Percentiles rank a stretch among this genome's conserved stretches.
phyloP scores from a whole-genome alignment of 2,888 invertebrate genomes.

The Macrosiphum euphorbiae region DNA sequence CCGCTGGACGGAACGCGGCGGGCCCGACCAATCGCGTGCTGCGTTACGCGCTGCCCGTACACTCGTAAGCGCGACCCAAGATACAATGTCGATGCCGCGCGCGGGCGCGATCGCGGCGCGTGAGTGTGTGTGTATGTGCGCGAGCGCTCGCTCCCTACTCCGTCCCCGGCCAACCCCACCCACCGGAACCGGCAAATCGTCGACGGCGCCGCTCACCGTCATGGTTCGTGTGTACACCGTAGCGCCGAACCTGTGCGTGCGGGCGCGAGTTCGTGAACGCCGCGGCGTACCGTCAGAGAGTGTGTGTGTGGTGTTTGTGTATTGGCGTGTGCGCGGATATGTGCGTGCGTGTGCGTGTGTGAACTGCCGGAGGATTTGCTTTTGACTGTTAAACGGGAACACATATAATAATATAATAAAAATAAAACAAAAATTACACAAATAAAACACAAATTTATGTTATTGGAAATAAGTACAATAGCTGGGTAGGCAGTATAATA shows the following conservation, averaged over 20 bases:
- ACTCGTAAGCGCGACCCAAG: constrained; percentile 37
- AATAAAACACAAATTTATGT: not conserved
- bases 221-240: not conserved
- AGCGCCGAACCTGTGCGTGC: not conserved
- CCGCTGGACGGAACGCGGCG: not conserved
- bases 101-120: not conserved
- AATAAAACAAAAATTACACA: not conserved
- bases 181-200: not conserved
- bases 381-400: constrained; percentile 20
- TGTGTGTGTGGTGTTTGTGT: not conserved
- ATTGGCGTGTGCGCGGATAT: not conserved
- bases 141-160: not conserved
- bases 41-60: constrained; percentile 28
- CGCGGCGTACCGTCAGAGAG: constrained; percentile 31
- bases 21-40: constrained; percentile 5
- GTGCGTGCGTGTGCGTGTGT: constrained; percentile 14
- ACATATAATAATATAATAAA: not conserved
- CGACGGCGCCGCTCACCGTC: constrained; percentile 1
- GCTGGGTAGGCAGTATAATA: not conserved
- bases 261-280: not conserved
- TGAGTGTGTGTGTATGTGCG: not conserved
- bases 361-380: constrained; percentile 17
- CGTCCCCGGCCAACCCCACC: constrained; percentile 2
- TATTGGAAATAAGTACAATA: not conserved
- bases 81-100: constrained; percentile 54